These are phyloP conservation scores for Julus scanicus DNA, from an alignment of 2,888 invertebrate species.

Conservation along the genomic window DNA sequence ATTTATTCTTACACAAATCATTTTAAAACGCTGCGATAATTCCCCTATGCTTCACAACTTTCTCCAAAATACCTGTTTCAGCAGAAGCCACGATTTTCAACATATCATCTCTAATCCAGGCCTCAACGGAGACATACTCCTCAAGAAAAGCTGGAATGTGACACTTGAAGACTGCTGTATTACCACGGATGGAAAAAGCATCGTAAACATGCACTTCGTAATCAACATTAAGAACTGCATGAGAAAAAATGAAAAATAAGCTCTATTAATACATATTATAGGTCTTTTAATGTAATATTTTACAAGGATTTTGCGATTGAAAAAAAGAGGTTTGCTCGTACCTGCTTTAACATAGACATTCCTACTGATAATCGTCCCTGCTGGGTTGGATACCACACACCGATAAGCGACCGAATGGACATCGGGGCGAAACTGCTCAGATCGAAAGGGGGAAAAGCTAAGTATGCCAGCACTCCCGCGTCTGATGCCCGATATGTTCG, in stretches of 20 bases:
- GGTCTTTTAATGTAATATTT: too few relatives aligned
- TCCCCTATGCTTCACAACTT: too few relatives aligned
- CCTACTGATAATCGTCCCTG: slow-evolving; percentile 44
- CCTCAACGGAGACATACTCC: slow-evolving; percentile 24
- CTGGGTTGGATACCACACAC: slow-evolving; percentile 41
- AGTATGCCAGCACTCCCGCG: slow-evolving; percentile 43
- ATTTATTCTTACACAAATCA: neutral
- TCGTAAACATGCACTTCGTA: slow-evolving; percentile 54
- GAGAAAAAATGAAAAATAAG: slow-evolving; percentile 3
- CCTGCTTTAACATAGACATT: slow-evolving; percentile 53
- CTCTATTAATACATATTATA: too few relatives aligned
- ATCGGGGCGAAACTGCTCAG: slow-evolving; percentile 51
- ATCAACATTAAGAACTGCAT: slow-evolving; percentile 46
- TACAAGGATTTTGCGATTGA: too few relatives aligned
- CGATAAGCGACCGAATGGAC: slow-evolving; percentile 49
- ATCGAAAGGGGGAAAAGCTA: slow-evolving; percentile 41
- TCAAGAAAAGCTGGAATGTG: slow-evolving; percentile 53
- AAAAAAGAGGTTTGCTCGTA: neutral
- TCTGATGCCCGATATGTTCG: slow-evolving; percentile 13
- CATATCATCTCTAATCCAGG: slow-evolving; percentile 52
- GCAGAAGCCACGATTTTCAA: slow-evolving; percentile 44
- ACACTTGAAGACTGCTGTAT: slow-evolving; percentile 51
- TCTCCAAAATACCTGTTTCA: slow-evolving; percentile 27
- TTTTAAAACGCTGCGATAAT: neutral
- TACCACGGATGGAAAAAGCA: slow-evolving; percentile 49